Base-by-base conservation (phyloP, 37 sponge, comb jelly and placozoan genomes). In the Aplysina aerophoba region DNA sequence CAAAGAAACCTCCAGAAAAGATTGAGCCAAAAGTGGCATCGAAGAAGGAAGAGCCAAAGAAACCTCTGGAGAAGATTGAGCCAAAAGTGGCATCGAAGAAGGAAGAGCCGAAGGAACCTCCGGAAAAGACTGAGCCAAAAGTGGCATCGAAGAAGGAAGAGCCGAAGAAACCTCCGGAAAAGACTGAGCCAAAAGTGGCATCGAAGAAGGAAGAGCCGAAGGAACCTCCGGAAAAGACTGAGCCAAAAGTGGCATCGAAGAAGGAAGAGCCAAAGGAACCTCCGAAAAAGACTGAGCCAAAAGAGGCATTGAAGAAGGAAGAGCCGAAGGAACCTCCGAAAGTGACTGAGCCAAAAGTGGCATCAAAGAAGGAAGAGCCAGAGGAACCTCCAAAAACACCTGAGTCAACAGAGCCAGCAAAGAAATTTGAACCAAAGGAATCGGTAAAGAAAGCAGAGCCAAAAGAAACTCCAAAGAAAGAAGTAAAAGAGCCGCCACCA, bases 21-120 rank as follows among this genome's bases (percentile, higher is more conserved):
- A 30, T 30, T 30, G 66, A 65, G 34, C 71, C 71, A 30, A 69
- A 11, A 35, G 34, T 30, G 34, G 33, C 13, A n/a, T 35, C 71
- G 13, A n/a, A n/a, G 27, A 69, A 69, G 71, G 71, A 69, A 69
- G 71, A 27, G 33, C 71, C 71, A 34, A 69, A 69, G 71, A 69
- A 69, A 69, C 34, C 28, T 34, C 33, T 16, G 13, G 17, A 3
- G 27, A 69, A 69, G 6, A 35, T 12, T 30, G 30, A 11, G 33
- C 33, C 71, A 12, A 69, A 69, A 35, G 6, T 34, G 6, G 71
- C 13, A 27, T 6, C 71, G 4, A 69, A 27, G 71, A 69, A 69
- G 34, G 30, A 27, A 27, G 31, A 31, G 4, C 71, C 71, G 33
- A 69, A 69, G 30, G 71, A 31, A 27, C 34, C 28, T 17, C 71